phyloP scores from a whole-genome alignment of 1,140 invertebrate genomes.

The Brachionus calyciflorus region DNA sequence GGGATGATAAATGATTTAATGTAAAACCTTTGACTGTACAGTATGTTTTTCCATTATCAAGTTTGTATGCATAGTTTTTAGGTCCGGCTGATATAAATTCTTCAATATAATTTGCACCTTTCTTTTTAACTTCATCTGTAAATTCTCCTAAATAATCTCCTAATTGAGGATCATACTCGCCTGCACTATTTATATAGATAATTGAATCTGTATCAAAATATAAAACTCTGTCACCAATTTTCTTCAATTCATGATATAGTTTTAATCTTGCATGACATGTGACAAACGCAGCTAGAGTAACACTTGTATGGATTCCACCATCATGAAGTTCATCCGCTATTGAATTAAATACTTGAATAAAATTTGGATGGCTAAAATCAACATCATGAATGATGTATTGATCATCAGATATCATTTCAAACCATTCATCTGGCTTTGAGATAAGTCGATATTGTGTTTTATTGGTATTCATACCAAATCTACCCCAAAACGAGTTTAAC shows the following conservation, averaged over 20 bases:
- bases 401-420: conserved; percentile 51
- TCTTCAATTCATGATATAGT: conserved; percentile 56
- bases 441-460: conserved; percentile 52
- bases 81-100: too few relatives aligned
- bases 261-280: conserved; percentile 58
- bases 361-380: conserved; percentile 48
- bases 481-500: conserved; percentile 52
- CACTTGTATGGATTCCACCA: conserved; percentile 50
- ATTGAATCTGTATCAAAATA: conserved; percentile 61
- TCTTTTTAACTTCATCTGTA: conserved; percentile 50
- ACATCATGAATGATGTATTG: conserved; percentile 48
- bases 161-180: conserved; percentile 47
- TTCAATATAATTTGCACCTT: too few relatives aligned
- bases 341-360: conserved; percentile 44
- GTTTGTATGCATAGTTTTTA: too few relatives aligned
- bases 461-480: conserved; percentile 49
- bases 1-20: too few relatives aligned
- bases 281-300: conserved; percentile 55
- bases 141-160: conserved; percentile 54
- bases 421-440: conserved; percentile 49
- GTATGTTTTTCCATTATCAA: too few relatives aligned
- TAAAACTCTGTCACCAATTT: conserved; percentile 52
- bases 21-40: too few relatives aligned
- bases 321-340: neutral
- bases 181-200: conserved; percentile 50